These are phyloP conservation scores for Clanis bilineata DNA, from an alignment of 2,888 invertebrate genomes.

Conservation along the genomic window DNA sequence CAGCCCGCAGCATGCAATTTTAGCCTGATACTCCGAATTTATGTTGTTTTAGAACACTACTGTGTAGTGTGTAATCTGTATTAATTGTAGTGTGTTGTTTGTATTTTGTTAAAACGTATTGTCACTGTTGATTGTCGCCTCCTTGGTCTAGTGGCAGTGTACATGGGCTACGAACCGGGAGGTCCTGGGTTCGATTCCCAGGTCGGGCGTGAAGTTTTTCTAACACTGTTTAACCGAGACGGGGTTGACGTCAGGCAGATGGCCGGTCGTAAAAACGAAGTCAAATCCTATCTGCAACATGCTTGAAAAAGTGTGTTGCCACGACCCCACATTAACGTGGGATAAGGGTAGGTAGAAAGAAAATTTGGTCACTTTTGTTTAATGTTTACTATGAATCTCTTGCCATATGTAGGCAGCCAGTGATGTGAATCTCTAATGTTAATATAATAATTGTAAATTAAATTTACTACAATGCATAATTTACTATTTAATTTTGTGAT, in stretches of 20 bases:
- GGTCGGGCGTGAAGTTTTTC: too few species aligned
- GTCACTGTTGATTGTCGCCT: conserved; percentile 8
- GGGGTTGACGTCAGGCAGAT: too few species aligned
- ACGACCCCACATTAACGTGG: too few species aligned
- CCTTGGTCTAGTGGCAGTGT: too few species aligned
- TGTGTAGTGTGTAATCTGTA: background rate
- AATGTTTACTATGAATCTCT: conserved; percentile 1
- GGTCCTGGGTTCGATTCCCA: too few species aligned
- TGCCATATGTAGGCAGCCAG: background rate
- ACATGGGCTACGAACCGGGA: too few species aligned
- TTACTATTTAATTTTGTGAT: background rate
- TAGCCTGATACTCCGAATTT: background rate
- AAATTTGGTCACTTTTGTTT: conserved; percentile 9
- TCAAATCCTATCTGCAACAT: too few species aligned
- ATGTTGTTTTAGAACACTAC: background rate
- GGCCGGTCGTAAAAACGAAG: too few species aligned
- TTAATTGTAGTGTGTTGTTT: background rate
- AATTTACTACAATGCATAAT: background rate
- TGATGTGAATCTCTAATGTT: background rate
- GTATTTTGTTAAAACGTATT: conserved; percentile 3
- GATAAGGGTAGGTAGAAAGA: too few species aligned
- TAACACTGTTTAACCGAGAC: too few species aligned
- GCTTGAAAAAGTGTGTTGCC: too few species aligned
- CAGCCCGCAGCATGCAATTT: conserved; percentile 20
- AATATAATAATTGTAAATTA: background rate